phyloP scores from a whole-genome alignment of 2,113 vertebrate species.

The Zapornia atra region DNA sequence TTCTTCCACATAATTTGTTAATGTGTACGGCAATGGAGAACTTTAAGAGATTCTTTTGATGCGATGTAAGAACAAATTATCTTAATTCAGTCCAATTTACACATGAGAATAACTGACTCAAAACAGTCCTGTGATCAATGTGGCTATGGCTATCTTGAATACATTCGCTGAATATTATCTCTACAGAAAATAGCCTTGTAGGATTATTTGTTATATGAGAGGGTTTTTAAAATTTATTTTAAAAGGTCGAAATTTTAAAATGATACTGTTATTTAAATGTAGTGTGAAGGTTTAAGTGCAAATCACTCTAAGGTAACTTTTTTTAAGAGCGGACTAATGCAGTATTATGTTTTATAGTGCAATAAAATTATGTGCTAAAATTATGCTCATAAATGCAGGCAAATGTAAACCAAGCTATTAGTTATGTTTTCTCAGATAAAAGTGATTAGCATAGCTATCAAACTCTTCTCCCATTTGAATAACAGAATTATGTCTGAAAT shows the following conservation, averaged over 20 bases:
- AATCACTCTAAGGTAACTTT: conserved; percentile 81
- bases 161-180: conserved; percentile 61
- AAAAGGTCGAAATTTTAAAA: conserved; percentile 72
- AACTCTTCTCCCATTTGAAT: conserved; percentile 84
- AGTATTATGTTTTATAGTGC: conserved; percentile 86
- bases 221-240: conserved; percentile 70
- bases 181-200: conserved; percentile 56
- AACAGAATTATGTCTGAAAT: conserved; percentile 83
- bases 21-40: neutral
- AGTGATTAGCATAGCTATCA: conserved; percentile 89
- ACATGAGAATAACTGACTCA: conserved; percentile 49
- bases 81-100: conserved; percentile 64
- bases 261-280: conserved; percentile 74
- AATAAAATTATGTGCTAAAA: conserved; percentile 87
- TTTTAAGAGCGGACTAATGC: conserved; percentile 79
- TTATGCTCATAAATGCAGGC: conserved; percentile 86
- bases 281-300: conserved; percentile 75
- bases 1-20: conserved; percentile 18
- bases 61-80: conserved; percentile 18
- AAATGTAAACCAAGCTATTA: conserved; percentile 88
- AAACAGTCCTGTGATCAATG: conserved; percentile 66
- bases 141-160: conserved; percentile 61
- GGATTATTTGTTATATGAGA: conserved; percentile 70
- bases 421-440: conserved; percentile 89
- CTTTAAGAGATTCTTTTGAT: conserved; percentile 11